Evolutionary conservation across 2,797 vertebrate genomes (phyloP), one percentile per base, ranked within the genome.

Genomic region (Centroberyx gerrardi): DNA sequence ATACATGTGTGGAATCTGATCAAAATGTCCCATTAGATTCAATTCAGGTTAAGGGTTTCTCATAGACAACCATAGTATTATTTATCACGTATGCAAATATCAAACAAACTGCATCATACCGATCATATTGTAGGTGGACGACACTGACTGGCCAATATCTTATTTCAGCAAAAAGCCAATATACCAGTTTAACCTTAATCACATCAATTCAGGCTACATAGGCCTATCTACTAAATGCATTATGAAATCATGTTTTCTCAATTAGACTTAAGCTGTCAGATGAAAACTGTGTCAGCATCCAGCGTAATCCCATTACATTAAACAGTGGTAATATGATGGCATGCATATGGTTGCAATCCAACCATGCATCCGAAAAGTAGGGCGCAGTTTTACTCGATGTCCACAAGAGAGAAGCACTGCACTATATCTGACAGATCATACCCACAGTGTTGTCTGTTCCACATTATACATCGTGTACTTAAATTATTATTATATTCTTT

Each of bases 331-430:
- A 75, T 44, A 61, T 40, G 68, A 61, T 65, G 5, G 17, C 42
- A 48, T 60, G 68, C 13, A 10, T 64, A 58, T 77, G 40, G 62
- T 54, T 67, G 3, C 31, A 44, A 27, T 15, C 4, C 44, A 46
- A 15, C 44, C 44, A 46, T 46, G 44, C 14, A 14, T 33, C 31
- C 31, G 78, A 29, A 46, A 67, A 68, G 17, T 5, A 70, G 71
- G 62, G 70, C 15, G 68, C 69, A 82, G 63, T 60, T 69, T 36
- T 78, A 52, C 46, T 18, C 9, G 28, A 4, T 42, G 22, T 62
- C 76, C 67, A 74, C 63, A 29, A 61, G 61, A 76, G 66, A 40
- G 72, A 71, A 79, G 53, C 55, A 29, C 28, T 60, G 55, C 9
- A 49, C 52, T 59, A 42, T 62, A 72, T 78, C 62, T 60, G 33